A percentile compares a stretch with the other conserved stretches of the same genome.
Conservation (phyloP, 1,140 invertebrate genomes). For the Bombus picipes region DNA sequence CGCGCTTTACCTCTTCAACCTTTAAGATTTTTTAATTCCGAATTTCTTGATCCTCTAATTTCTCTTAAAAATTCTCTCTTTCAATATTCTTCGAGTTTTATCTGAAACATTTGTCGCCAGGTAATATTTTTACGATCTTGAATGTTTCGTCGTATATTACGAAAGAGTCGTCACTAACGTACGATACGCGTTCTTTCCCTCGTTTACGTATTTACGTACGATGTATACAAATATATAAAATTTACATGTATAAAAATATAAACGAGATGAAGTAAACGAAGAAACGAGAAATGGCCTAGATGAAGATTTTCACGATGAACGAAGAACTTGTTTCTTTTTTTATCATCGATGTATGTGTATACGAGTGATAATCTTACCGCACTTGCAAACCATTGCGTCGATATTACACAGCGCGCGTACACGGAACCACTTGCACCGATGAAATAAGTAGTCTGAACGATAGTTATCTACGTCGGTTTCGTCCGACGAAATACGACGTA, state of each 20-base stretch:
- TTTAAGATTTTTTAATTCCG: background rate
- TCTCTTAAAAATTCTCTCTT: background rate
- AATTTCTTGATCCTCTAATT: background rate
- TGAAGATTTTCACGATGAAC: no score
- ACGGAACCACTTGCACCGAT: slow-evolving; percentile 20
- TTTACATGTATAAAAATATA: no score
- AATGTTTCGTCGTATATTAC: no score
- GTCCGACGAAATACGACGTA: background rate
- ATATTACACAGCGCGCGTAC: background rate
- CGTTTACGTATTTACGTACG: no score
- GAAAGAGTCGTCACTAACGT: no score
- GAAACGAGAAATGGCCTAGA: no score
- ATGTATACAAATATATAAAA: no score
- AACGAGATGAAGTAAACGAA: no score
- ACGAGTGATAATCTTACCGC: background rate
- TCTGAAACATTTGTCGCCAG: no score
- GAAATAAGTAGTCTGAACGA: slow-evolving; percentile 22
- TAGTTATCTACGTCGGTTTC: no score
- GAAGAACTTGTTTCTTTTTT: background rate
- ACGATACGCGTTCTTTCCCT: no score
- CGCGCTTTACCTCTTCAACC: background rate
- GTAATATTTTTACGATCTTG: no score
- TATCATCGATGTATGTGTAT: background rate
- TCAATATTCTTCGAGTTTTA: background rate
- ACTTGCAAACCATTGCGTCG: slow-evolving; percentile 36